Evolutionary conservation across 2,797 vertebrate genomes (phyloP).

Genomic region (Crocodylus rhombifer): DNA sequence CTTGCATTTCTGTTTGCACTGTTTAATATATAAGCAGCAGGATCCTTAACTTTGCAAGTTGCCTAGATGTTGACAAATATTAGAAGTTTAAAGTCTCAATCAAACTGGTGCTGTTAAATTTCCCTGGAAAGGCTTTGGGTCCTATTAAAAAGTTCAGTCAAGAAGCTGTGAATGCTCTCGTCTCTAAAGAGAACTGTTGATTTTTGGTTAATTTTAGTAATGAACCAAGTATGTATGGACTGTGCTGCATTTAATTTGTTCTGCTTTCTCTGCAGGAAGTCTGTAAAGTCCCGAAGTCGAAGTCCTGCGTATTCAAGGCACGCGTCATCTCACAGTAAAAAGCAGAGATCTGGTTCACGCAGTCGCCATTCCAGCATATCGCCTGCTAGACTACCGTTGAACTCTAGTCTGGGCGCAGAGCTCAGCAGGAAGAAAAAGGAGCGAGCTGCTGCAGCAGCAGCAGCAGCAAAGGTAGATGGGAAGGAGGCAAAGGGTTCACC

Average conservation of each 20-base stretch:
- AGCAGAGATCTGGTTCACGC: conserved; percentile 89
- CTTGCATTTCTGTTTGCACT: fast-evolving
- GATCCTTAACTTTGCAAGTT: fast-evolving
- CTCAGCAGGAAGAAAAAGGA: conserved; percentile 96
- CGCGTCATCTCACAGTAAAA: conserved; percentile 93
- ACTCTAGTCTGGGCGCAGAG: conserved; percentile 96
- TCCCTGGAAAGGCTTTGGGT: fast-evolving
- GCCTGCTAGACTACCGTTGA: conserved; percentile 89
- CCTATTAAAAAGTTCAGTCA: background rate
- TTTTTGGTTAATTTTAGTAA: background rate
- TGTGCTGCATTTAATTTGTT: background rate
- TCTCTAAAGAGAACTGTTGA: background rate
- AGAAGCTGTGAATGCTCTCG: fast-evolving
- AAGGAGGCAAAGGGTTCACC: conserved; percentile 83
- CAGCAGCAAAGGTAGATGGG: conserved; percentile 85
- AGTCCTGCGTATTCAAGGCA: conserved; percentile 90
- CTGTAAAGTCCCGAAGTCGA: conserved; percentile 93
- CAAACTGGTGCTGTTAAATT: fast-evolving
- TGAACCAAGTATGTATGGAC: background rate
- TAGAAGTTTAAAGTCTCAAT: background rate
- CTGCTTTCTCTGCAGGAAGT: conserved; percentile 83
- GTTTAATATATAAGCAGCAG: fast-evolving
- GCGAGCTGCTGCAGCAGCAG: conserved; percentile 90
- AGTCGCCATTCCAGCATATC: conserved; percentile 93
- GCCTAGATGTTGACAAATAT: background rate